phyloP scores from a whole-genome alignment of 2,113 vertebrate species.

The Athene noctua region DNA sequence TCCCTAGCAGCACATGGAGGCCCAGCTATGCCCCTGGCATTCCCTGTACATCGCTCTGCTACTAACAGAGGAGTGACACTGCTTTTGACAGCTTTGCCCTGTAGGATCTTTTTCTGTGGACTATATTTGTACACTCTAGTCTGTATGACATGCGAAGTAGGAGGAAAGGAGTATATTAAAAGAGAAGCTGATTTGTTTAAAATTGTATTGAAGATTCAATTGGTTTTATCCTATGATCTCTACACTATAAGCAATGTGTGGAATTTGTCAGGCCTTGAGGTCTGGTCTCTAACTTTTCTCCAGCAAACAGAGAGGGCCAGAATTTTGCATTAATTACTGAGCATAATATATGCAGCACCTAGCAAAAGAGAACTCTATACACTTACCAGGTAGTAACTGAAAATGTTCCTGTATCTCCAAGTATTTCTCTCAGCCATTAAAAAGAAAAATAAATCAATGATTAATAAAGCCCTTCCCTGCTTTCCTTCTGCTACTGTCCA shows the following conservation, averaged over 20 bases:
- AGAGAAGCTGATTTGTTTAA: neutral
- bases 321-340: neutral
- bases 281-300: neutral
- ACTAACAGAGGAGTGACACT: neutral
- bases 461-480: neutral
- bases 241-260: no score
- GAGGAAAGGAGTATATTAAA: neutral
- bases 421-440: neutral
- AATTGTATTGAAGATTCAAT: neutral
- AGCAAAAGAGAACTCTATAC: neutral
- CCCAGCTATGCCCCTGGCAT: slow-evolving; percentile 14
- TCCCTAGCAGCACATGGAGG: neutral
- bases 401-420: neutral
- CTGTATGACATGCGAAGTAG: neutral
- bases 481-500: neutral
- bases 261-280: neutral
- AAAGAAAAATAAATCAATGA: neutral
- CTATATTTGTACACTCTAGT: slow-evolving; percentile 13
- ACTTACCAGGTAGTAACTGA: neutral
- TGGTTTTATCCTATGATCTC: neutral
- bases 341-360: accelerated
- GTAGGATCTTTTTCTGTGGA: neutral
- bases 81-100: slow-evolving; percentile 56
- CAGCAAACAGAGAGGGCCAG: neutral
- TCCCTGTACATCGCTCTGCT: neutral